Percentiles rank a stretch among this genome's conserved stretches.
phyloP scores from a whole-genome alignment of 2,113 vertebrate genomes.

The Pogona vitticeps region DNA sequence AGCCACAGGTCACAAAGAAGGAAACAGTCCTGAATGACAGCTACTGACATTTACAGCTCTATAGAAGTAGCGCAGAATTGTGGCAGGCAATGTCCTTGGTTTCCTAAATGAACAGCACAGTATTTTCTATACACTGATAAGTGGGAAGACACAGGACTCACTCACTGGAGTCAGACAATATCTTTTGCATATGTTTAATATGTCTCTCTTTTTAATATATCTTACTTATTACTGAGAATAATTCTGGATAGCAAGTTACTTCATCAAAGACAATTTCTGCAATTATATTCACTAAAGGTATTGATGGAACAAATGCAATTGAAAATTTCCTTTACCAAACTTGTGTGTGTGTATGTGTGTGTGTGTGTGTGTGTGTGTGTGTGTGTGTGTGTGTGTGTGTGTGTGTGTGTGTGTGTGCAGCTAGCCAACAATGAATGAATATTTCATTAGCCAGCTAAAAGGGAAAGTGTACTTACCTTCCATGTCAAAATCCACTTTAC shows the following conservation, averaged over 20 bases:
- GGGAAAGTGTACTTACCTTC: conserved; percentile 6
- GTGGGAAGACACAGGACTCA: conserved; percentile 42
- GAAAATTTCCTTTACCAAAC: neutral
- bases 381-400: no score
- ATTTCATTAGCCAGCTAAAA: no score
- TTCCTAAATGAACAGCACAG: conserved; percentile 50
- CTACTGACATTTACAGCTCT: conserved; percentile 49
- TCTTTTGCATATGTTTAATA: conserved; percentile 57
- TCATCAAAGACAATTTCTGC: conserved; percentile 29
- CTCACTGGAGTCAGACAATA: conserved; percentile 21
- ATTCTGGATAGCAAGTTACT: conserved; percentile 45
- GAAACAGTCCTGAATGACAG: conserved; percentile 19
- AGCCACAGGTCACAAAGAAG: conserved; percentile 22
- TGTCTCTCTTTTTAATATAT: conserved; percentile 48
- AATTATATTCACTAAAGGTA: conserved; percentile 50
- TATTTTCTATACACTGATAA: conserved; percentile 56
- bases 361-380: no score
- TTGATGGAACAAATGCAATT: conserved; percentile 39
- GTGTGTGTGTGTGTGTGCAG: no score
- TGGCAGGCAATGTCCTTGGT: conserved; percentile 46
- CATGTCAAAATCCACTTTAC: conserved; percentile 10
- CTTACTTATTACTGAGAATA: conserved; percentile 50
- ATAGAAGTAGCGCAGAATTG: conserved; percentile 36
- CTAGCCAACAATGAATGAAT: no score
- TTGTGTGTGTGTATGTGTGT: no score